Evolutionary conservation across 37 sponge, comb jelly and placozoan species (phyloP).

Genomic region (Diacarnus erythraeanus): DNA sequence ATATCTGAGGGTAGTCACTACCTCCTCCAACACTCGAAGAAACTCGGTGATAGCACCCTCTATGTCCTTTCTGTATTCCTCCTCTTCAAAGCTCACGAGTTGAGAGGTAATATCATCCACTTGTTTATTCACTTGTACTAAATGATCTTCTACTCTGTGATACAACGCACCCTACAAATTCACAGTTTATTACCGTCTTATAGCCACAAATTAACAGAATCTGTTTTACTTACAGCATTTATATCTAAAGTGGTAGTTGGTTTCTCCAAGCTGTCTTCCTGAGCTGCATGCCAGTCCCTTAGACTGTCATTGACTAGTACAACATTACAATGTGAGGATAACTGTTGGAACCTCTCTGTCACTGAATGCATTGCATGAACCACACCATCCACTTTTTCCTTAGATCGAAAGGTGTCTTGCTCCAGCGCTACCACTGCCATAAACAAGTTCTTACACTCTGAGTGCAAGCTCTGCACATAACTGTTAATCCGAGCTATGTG

Average conservation of each 20-base stretch:
- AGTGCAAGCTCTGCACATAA: neutral
- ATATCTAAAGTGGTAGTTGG: neutral
- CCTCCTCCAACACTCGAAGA: slow-evolving; percentile 6
- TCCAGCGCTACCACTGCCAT: neutral
- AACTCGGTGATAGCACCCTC: slow-evolving; percentile 16
- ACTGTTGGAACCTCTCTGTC: slow-evolving; percentile 28
- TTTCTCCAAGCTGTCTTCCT: slow-evolving; percentile 14
- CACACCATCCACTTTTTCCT: neutral
- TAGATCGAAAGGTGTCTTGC: neutral
- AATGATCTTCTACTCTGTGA: slow-evolving; percentile 50
- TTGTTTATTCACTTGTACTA: slow-evolving; percentile 28
- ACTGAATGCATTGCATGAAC: neutral
- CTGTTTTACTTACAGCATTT: slow-evolving; percentile 28
- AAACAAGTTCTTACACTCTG: neutral
- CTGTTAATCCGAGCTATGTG: slow-evolving; percentile 43
- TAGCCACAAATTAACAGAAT: neutral
- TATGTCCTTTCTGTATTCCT: neutral
- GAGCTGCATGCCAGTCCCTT: slow-evolving; percentile 22
- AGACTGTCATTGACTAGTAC: slow-evolving; percentile 55
- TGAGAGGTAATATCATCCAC: slow-evolving; percentile 32
- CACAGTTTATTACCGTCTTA: neutral
- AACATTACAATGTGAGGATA: slow-evolving; percentile 48
- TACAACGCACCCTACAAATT: slow-evolving; percentile 36
- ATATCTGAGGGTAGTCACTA: slow-evolving; percentile 14
- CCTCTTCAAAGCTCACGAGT: neutral